Percentiles rank a stretch among this genome's conserved stretches.
phyloP scores from a whole-genome alignment of 2,797 vertebrate species.

The Gambelia wislizenii region DNA sequence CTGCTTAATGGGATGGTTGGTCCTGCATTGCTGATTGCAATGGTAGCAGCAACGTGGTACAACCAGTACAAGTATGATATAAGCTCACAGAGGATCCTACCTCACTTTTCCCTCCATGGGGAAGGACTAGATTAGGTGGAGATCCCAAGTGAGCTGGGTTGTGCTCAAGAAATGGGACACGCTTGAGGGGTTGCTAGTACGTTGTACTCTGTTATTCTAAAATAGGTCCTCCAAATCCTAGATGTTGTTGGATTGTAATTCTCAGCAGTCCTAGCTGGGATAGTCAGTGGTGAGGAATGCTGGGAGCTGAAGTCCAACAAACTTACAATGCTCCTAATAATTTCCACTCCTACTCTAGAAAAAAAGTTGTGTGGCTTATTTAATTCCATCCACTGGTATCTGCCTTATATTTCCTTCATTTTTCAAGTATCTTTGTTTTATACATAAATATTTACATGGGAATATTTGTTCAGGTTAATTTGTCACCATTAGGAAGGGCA shows the following conservation, averaged over 20 bases:
- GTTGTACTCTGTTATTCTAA: background rate
- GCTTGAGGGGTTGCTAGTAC: background rate
- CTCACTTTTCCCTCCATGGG: background rate
- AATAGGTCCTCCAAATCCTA: no score
- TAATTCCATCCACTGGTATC: background rate
- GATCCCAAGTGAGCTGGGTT: background rate
- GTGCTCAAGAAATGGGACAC: background rate
- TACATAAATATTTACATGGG: accelerated
- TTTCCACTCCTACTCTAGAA: no score
- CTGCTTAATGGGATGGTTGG: no score
- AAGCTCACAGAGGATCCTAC: background rate
- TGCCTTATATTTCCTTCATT: background rate
- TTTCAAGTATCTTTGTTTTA: background rate
- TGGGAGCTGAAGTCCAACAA: no score
- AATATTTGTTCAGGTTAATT: background rate
- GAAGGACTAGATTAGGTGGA: background rate
- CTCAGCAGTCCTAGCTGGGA: no score
- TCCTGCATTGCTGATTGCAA: background rate
- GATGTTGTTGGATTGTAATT: no score
- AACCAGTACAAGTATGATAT: background rate
- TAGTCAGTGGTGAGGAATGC: no score
- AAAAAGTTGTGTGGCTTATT: background rate
- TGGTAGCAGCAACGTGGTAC: background rate
- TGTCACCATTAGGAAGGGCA: conserved; percentile 5
- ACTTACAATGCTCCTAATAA: background rate